These are phyloP conservation scores for Brachionus calyciflorus DNA, from an alignment of 1,140 invertebrate genomes.

Conservation along the genomic window DNA sequence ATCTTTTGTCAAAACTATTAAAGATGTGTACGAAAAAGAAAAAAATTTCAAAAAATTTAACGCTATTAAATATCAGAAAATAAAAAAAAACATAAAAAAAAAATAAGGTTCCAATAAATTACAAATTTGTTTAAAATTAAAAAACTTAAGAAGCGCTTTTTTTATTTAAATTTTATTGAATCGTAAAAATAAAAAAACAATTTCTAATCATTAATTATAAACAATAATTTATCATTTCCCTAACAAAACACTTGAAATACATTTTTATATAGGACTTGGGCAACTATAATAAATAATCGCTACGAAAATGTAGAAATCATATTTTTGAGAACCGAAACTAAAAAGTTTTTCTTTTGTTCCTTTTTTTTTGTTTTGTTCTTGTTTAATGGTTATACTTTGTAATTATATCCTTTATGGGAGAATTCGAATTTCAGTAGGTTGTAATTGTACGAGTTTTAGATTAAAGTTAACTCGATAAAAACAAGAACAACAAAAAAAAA, in stretches of 20 bases:
- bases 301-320: background rate
- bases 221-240: constrained; percentile 43
- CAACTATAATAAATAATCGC: constrained; percentile 8
- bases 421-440: too few species aligned
- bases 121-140: constrained; percentile 40
- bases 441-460: too few species aligned
- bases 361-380: too few species aligned
- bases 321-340: too few species aligned
- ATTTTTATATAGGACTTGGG: background rate
- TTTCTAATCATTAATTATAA: constrained; percentile 43
- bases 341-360: too few species aligned
- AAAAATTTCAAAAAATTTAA: constrained; percentile 27
- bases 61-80: too few species aligned
- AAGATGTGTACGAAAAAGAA: background rate
- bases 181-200: constrained; percentile 39
- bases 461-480: too few species aligned
- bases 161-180: constrained; percentile 14
- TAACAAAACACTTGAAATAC: constrained; percentile 15
- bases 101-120: constrained; percentile 39
- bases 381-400: too few species aligned
- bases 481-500: too few species aligned
- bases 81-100: background rate
- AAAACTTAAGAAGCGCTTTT: constrained; percentile 22
- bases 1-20: constrained; percentile 6
- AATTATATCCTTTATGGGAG: too few species aligned